Evolutionary conservation across 2,888 invertebrate species (phyloP).

Genomic region (Eupithecia subumbrata): DNA sequence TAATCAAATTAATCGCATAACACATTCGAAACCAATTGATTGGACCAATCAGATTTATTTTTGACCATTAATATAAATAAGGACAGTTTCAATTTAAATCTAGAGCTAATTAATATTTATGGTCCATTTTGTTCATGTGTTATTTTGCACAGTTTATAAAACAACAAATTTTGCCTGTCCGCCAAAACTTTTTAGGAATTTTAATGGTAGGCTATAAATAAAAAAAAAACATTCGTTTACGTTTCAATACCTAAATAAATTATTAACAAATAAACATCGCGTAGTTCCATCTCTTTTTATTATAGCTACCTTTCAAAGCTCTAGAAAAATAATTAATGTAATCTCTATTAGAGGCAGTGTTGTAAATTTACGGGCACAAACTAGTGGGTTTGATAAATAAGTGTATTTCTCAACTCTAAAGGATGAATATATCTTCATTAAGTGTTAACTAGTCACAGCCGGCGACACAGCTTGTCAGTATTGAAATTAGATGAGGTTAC

Average conservation of each 20-base stretch:
- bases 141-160: neutral
- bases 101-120: slow-evolving; percentile 24
- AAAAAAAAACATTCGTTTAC: neutral
- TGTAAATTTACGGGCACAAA: slow-evolving; percentile 13
- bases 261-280: neutral
- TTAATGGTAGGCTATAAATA: neutral
- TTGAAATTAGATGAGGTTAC: slow-evolving; percentile 51
- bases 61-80: slow-evolving; percentile 9
- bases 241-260: neutral
- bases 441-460: slow-evolving; percentile 50
- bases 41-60: neutral
- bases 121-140: slow-evolving; percentile 3
- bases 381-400: slow-evolving; percentile 24
- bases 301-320: neutral
- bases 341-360: neutral
- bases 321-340: neutral
- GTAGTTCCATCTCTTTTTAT: neutral
- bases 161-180: neutral
- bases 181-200: neutral
- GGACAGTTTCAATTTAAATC: slow-evolving; percentile 14
- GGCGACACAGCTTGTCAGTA: slow-evolving; percentile 43
- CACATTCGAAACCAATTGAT: slow-evolving; percentile 16
- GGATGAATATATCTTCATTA: slow-evolving; percentile 73
- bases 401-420: slow-evolving; percentile 38
- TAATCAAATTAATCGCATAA: slow-evolving; percentile 25